phyloP scores from a whole-genome alignment of 2,888 invertebrate species.

The Mallateleia sp. region DNA sequence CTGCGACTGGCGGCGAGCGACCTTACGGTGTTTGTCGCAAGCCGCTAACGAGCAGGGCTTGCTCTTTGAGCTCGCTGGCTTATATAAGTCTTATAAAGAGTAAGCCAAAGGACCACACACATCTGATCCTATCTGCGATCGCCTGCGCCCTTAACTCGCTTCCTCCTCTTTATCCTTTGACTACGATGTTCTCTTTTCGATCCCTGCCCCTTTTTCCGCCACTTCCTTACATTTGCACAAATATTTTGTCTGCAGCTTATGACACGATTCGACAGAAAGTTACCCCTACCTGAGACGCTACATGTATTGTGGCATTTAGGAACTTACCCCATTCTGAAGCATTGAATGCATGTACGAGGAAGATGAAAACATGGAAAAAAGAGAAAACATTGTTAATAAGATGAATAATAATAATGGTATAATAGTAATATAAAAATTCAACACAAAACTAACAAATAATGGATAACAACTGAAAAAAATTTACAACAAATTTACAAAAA shows the following conservation, averaged over 20 bases:
- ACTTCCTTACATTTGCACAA: slow-evolving; percentile 59
- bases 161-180: slow-evolving; percentile 71
- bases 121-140: slow-evolving; percentile 89
- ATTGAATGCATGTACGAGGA: neutral
- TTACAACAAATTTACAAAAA: too few relatives aligned
- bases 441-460: too few relatives aligned
- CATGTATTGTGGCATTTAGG: neutral
- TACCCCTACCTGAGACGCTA: neutral
- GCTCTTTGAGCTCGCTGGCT: slow-evolving; percentile 84
- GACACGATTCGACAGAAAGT: slow-evolving; percentile 34
- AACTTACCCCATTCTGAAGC: slow-evolving; percentile 88
- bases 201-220: slow-evolving; percentile 53
- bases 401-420: too few relatives aligned
- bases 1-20: slow-evolving; percentile 77
- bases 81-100: slow-evolving; percentile 89
- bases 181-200: slow-evolving; percentile 74
- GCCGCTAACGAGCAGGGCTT: slow-evolving; percentile 89
- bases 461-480: too few relatives aligned
- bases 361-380: slow-evolving; percentile 24
- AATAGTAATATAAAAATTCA: too few relatives aligned
- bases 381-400: neutral
- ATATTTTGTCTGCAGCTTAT: slow-evolving; percentile 53
- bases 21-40: slow-evolving; percentile 88
- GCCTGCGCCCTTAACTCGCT: slow-evolving; percentile 76
- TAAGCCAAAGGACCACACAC: slow-evolving; percentile 89